phyloP scores from a whole-genome alignment of 2,888 invertebrate species.

The Myopa tessellatipennis region DNA sequence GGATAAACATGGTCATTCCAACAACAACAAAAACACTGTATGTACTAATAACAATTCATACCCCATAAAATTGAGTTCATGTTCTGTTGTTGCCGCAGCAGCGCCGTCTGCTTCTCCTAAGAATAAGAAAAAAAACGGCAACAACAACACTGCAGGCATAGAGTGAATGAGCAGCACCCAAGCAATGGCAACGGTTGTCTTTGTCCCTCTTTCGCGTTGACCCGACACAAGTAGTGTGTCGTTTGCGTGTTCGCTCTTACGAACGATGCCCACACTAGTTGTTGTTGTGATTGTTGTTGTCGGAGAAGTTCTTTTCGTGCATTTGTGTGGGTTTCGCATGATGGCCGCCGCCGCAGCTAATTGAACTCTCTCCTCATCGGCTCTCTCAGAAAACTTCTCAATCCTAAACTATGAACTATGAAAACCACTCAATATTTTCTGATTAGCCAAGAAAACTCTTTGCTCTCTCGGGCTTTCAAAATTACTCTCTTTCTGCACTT shows the following conservation, averaged over 20 bases:
- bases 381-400: background rate
- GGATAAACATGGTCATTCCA: conserved; percentile 16
- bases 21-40: conserved; percentile 31
- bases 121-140: background rate
- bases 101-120: background rate
- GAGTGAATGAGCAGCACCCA: background rate
- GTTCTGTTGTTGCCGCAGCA: background rate
- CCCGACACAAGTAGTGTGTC: background rate
- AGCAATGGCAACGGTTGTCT: conserved; percentile 33
- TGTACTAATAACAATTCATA: conserved; percentile 25
- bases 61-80: conserved; percentile 17
- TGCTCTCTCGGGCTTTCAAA: conserved; percentile 43
- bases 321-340: conserved; percentile 36
- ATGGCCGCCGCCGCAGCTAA: conserved; percentile 34
- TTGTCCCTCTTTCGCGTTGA: conserved; percentile 39
- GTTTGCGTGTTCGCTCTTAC: background rate
- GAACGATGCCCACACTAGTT: no score
- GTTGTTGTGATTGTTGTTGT: no score
- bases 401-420: background rate
- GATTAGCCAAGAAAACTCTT: background rate
- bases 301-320: background rate
- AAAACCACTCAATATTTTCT: background rate
- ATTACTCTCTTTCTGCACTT: background rate
- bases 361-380: background rate
- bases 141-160: background rate